Base-by-base conservation (phyloP, 1,140 invertebrate genomes). In the Solenopsis fugax region DNA sequence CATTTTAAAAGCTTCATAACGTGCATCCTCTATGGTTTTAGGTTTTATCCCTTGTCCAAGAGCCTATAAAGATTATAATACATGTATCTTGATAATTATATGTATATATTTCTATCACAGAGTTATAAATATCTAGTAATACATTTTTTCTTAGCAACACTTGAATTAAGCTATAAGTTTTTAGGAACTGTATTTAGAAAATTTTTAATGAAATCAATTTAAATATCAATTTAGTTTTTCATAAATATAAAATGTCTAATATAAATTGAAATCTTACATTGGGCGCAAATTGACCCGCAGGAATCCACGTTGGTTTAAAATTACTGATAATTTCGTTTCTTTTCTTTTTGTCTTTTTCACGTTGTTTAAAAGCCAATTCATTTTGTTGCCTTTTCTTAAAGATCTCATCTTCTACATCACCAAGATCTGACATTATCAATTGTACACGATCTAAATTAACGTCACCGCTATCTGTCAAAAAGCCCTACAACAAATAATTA, bases 401-500 rank as follows among this genome's bases (percentile, higher is more conserved):
- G 91, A 99, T 99, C 95, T 99, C 98, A 96, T 99, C 99, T 95
- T 99, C 99, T 4, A 97, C 97, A 94, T 98, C 96, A 1, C 99
- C 99, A 45, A 99, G 95, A 93, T 99, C 98, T 65, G 96, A 96
- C 97, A 99, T 97, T 37, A 99, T 99, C 81, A 99, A 94, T 95
- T 99, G 98, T 34, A 99, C 99, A 84, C 99, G 96, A 84, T 98
- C 97, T 65, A 99, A 96, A 94, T 99, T 97, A 2, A 99, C 98
- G 88, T 98, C 97, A 0, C 99, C 99, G 89, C 98, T 99, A 91
- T 99, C 97, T 2, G 99, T 99, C 58, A 99, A 96, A 96, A 98
- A 99, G n/a, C 98, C 98, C 80, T 84, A 12, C 1, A 73, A 12
- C 1, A 73, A 84, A 84, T 60, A 72, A 81, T 84, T 21, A 9